Evolutionary conservation across 1,140 invertebrate genomes (phyloP).

Genomic region (Drosophila ercepeae): DNA sequence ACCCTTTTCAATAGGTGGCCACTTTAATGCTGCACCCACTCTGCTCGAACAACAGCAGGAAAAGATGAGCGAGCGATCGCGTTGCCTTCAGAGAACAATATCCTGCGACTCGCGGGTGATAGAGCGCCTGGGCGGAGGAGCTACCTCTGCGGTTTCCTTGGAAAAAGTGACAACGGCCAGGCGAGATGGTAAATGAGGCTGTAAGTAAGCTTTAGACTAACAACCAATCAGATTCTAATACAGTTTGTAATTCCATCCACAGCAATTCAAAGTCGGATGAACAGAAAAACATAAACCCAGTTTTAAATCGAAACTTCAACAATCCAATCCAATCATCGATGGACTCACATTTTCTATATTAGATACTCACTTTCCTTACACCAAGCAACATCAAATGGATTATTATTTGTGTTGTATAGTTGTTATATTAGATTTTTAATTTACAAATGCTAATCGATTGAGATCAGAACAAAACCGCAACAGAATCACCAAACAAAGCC

Average conservation of each 20-base stretch:
- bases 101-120: conserved; percentile 69
- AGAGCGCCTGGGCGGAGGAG: conserved; percentile 49
- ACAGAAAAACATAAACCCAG: not conserved
- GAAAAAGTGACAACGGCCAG: conserved; percentile 48
- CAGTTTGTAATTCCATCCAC: not conserved
- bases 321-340: conserved; percentile 2
- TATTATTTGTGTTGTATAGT: not conserved
- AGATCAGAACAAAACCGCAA: conserved; percentile 30
- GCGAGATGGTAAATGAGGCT: conserved; percentile 39
- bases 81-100: conserved; percentile 85
- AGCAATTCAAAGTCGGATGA: conserved; percentile 3
- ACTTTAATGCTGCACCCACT: conserved; percentile 88
- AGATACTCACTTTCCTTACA: conserved; percentile 37
- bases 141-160: conserved; percentile 4
- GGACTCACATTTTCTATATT: not conserved
- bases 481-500: conserved; percentile 1
- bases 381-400: conserved; percentile 18
- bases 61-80: conserved; percentile 90
- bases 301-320: not conserved
- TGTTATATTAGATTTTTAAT: not conserved
- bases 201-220: conserved; percentile 31
- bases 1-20: conserved; percentile 68
- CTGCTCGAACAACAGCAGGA: conserved; percentile 89
- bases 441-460: conserved; percentile 10
- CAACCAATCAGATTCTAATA: no score